Evolutionary conservation across 53 echinoderm and acorn worm genomes (phyloP).

Genomic region (Holothuria leucospilota): DNA sequence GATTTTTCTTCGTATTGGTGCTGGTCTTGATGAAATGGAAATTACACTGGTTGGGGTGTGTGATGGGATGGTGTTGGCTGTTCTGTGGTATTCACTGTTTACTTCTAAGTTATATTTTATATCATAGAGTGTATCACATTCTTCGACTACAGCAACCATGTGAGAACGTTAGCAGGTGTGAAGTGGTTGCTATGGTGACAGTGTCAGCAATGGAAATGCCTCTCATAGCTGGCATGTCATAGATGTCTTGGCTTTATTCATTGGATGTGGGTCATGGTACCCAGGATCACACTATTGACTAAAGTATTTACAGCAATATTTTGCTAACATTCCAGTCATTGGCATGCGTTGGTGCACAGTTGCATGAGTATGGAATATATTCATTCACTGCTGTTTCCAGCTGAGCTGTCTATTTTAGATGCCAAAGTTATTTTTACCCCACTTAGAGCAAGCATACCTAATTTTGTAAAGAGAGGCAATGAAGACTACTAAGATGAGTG

Average conservation of each 20-base stretch:
- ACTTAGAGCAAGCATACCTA: constrained; percentile 37
- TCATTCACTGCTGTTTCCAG: constrained; percentile 18
- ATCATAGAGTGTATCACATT: background rate
- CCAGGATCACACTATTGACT: constrained; percentile 3
- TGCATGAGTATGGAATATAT: no score
- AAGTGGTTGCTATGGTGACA: constrained; percentile 37
- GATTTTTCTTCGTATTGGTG: no score
- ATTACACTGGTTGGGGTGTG: no score
- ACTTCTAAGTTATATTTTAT: no score
- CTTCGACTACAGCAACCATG: constrained; percentile 7
- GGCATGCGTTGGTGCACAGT: background rate
- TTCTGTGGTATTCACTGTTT: no score
- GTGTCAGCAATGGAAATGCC: constrained; percentile 47
- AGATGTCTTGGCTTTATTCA: constrained; percentile 38
- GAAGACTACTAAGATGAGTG: constrained; percentile 5
- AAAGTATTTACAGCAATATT: constrained; percentile 29
- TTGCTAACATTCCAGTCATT: constrained; percentile 38
- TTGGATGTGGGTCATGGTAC: constrained; percentile 42
- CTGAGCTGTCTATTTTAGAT: constrained; percentile 44
- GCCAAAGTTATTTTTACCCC: constrained; percentile 53
- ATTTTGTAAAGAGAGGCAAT: background rate
- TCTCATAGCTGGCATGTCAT: constrained; percentile 50
- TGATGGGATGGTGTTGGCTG: no score
- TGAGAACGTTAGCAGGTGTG: constrained; percentile 59
- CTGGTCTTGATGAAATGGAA: no score